Percentiles rank a stretch among this genome's conserved stretches.
Evolutionary conservation across 2,888 invertebrate genomes (phyloP).

Genomic region (Camptogramma bilineatum): DNA sequence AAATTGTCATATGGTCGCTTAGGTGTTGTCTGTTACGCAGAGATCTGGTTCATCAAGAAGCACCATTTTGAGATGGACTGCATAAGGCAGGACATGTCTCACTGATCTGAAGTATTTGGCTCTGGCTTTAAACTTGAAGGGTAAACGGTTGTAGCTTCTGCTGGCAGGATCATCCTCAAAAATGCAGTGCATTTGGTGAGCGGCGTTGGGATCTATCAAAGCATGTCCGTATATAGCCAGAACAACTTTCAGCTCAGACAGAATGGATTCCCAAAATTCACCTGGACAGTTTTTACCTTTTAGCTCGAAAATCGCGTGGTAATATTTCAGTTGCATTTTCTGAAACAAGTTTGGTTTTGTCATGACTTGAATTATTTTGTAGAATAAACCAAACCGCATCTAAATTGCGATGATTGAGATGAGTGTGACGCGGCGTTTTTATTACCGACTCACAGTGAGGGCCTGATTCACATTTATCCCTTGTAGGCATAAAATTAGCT

Average conservation of each 20-base stretch:
- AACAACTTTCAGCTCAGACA: slow-evolving; percentile 4
- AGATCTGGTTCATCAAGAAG: slow-evolving; percentile 12
- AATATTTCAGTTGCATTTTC: slow-evolving; percentile 22
- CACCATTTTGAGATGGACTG: slow-evolving; percentile 3
- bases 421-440: too few relatives aligned
- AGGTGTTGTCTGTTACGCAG: slow-evolving; percentile 16
- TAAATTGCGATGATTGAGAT: too few relatives aligned
- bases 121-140: neutral
- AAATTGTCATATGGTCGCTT: neutral
- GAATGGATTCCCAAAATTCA: slow-evolving; percentile 17
- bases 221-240: slow-evolving; percentile 18
- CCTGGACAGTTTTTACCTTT: slow-evolving; percentile 9
- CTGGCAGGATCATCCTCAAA: slow-evolving; percentile 22
- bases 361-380: too few relatives aligned
- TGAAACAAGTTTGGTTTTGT: slow-evolving; percentile 16
- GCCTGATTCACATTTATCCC: too few relatives aligned
- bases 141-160: slow-evolving; percentile 3
- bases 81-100: neutral
- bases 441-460: too few relatives aligned
- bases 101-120: slow-evolving; percentile 2
- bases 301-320: slow-evolving; percentile 19
- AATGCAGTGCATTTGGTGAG: slow-evolving; percentile 23
- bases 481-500: too few relatives aligned
- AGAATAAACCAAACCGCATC: too few relatives aligned
- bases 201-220: neutral